Evolutionary conservation across 2,888 invertebrate genomes (phyloP).

Genomic region (Aricia artaxerxes): DNA sequence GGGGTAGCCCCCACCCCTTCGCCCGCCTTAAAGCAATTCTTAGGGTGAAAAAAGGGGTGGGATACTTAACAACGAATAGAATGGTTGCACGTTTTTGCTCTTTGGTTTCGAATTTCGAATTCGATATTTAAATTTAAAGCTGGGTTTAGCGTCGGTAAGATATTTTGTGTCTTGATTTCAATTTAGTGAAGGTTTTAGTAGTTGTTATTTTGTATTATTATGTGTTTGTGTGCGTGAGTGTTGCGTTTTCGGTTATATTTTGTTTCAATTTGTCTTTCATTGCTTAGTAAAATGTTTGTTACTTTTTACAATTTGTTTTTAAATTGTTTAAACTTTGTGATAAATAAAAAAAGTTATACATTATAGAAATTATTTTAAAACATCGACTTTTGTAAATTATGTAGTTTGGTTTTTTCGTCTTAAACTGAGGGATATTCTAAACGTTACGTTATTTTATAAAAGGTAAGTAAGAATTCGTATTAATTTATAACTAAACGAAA

Average conservation of each 20-base stretch:
- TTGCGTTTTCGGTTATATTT: background rate
- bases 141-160: conserved; percentile 9
- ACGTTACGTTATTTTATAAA: too few relatives aligned
- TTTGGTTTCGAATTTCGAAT: conserved; percentile 42
- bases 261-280: background rate
- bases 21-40: conserved; percentile 77
- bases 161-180: conserved; percentile 2
- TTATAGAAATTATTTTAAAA: too few relatives aligned
- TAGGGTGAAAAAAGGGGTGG: conserved; percentile 79
- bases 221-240: background rate
- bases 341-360: too few relatives aligned
- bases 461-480: background rate
- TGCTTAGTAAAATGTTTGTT: background rate
- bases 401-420: too few relatives aligned
- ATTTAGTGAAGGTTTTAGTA: background rate
- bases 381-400: too few relatives aligned
- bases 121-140: conserved; percentile 34
- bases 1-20: conserved; percentile 50
- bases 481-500: background rate
- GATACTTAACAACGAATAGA: conserved; percentile 74
- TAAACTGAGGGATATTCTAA: too few relatives aligned
- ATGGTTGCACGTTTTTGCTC: conserved; percentile 60
- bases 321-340: too few relatives aligned
- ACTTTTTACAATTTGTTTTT: too few relatives aligned
- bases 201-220: conserved; percentile 6